These are phyloP conservation scores for Aporophyla lueneburgensis DNA, from an alignment of 2,888 invertebrate species.

Conservation along the genomic window DNA sequence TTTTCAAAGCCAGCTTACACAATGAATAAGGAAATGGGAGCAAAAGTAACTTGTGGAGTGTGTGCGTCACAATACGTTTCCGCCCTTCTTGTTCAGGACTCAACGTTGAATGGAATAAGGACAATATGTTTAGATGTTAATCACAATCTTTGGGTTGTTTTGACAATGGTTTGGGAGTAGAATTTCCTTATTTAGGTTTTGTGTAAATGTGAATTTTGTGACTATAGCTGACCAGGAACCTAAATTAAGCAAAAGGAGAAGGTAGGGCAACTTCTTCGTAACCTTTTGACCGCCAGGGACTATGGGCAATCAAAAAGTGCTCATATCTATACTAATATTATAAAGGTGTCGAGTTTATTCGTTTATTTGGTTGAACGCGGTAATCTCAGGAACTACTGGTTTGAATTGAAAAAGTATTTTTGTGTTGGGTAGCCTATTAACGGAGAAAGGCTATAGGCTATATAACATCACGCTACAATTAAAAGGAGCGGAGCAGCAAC, in stretches of 20 bases:
- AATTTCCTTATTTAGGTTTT: neutral
- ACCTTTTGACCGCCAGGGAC: too few species aligned
- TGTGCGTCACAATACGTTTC: conserved; percentile 24
- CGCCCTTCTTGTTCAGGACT: conserved; percentile 20
- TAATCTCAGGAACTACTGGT: too few species aligned
- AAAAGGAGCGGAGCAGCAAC: too few species aligned
- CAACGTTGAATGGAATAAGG: conserved; percentile 19
- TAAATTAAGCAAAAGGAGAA: neutral
- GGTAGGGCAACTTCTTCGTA: neutral
- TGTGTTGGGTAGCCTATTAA: too few species aligned
- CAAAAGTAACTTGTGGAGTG: conserved; percentile 18
- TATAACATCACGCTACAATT: too few species aligned
- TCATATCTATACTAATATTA: too few species aligned
- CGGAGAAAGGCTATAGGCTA: too few species aligned
- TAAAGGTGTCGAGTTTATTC: too few species aligned
- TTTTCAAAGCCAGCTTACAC: conserved; percentile 14
- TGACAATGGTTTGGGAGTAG: neutral
- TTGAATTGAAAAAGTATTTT: too few species aligned
- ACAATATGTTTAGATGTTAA: conserved; percentile 25
- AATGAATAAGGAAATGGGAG: conserved; percentile 14
- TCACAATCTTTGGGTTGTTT: conserved; percentile 20
- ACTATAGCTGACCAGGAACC: too few species aligned
- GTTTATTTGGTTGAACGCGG: too few species aligned
- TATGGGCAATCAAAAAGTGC: too few species aligned
- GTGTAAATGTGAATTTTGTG: neutral